Percentiles rank a stretch among this genome's conserved stretches.
phyloP scores from a whole-genome alignment of 2,888 invertebrate species.

The Ligdia adustata region DNA sequence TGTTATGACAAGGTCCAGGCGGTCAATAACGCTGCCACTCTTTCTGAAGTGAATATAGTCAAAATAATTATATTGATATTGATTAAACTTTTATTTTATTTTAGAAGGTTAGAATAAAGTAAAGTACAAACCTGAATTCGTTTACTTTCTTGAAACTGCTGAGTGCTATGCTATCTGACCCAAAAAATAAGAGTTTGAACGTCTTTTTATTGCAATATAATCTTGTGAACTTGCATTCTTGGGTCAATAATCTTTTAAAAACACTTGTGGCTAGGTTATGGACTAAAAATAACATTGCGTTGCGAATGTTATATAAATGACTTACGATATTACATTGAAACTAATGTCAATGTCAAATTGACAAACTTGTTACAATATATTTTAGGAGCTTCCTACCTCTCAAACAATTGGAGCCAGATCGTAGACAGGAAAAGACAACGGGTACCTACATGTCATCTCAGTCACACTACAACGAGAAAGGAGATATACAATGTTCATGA shows the following conservation, averaged over 20 bases:
- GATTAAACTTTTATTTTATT: no score
- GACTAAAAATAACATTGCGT: conserved; percentile 43
- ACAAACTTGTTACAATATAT: no score
- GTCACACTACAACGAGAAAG: no score
- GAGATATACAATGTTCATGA: no score
- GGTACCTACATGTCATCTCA: no score
- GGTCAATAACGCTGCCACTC: conserved; percentile 72
- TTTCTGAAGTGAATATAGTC: conserved; percentile 67
- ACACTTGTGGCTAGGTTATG: conserved; percentile 56
- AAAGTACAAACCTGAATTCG: conserved; percentile 82
- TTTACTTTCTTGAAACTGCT: conserved; percentile 88
- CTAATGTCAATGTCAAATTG: conserved; percentile 15
- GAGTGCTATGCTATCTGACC: conserved; percentile 92
- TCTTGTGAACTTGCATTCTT: conserved; percentile 43
- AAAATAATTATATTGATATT: no score
- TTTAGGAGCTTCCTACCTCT: no score
- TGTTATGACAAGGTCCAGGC: conserved; percentile 89
- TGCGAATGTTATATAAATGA: conserved; percentile 3
- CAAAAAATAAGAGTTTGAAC: conserved; percentile 89
- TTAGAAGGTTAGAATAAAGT: background rate
- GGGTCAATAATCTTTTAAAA: conserved; percentile 46
- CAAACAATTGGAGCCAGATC: no score
- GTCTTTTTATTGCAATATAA: conserved; percentile 45
- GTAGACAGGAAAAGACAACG: no score
- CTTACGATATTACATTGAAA: background rate